A percentile compares a stretch with the other conserved stretches of the same genome.
phyloP scores from a whole-genome alignment of 2,888 invertebrate genomes.

The Megamerina dolium region DNA sequence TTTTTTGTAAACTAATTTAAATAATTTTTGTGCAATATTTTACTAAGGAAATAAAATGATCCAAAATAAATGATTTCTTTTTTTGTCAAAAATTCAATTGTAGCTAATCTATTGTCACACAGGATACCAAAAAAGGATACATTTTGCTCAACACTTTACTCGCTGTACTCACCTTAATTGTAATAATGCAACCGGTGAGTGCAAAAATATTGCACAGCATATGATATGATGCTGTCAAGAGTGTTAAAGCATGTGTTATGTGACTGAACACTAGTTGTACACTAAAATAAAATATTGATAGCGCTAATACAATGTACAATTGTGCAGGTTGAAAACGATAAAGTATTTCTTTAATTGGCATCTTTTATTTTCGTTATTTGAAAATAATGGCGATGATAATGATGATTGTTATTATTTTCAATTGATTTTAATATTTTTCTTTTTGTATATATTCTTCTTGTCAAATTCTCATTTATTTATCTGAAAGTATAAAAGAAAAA shows the following conservation, averaged over 20 bases:
- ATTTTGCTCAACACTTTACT: too few relatives aligned
- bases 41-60: too few relatives aligned
- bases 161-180: slow-evolving; percentile 70
- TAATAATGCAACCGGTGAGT: slow-evolving; percentile 69
- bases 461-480: background rate
- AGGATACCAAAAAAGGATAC: too few relatives aligned
- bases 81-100: too few relatives aligned
- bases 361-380: too few relatives aligned
- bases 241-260: slow-evolving; percentile 83
- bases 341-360: slow-evolving; percentile 76
- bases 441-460: background rate
- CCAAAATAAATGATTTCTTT: too few relatives aligned
- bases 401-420: too few relatives aligned
- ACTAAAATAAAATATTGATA: slow-evolving; percentile 71
- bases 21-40: too few relatives aligned
- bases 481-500: too few relatives aligned
- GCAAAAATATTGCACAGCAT: slow-evolving; percentile 90
- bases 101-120: too few relatives aligned
- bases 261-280: slow-evolving; percentile 81
- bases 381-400: too few relatives aligned
- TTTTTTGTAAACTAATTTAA: too few relatives aligned
- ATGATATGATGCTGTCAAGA: slow-evolving; percentile 89
- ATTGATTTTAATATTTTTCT: background rate
- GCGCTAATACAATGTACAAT: slow-evolving; percentile 63
- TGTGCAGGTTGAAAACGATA: slow-evolving; percentile 69